Evolutionary conservation across 2,797 vertebrate species (phyloP), one percentile per base, ranked within the genome.

Genomic region (Xenentodon cancila): DNA sequence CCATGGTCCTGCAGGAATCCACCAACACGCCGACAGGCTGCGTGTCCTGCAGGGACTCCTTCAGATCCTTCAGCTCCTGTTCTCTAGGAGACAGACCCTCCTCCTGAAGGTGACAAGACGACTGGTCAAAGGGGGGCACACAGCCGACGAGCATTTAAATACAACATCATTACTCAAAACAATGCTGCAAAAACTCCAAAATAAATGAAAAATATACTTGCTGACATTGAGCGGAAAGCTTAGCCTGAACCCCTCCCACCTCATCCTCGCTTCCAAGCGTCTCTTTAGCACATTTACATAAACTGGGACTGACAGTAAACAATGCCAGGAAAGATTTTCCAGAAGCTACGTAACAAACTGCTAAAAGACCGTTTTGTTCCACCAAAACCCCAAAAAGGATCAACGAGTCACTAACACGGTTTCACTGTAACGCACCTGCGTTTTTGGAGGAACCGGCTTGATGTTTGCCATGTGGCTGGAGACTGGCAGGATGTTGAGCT

Each of bases 21-120:
- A 98, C 95, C 77, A 99, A 68, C 47, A 97, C 94, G 0, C 97
- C 97, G n/a, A 99, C 97, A 0, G 97, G 97, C 81, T 98, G 97
- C 0, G 96, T 99, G 85, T 99, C 98, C 81, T 96, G 95, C 54
- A 99, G 90, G 20, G 92, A 97, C 78, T 95, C 95, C 88, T 98
- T 98, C 34, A 99, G 87, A 17, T 95, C 96, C 64, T 92, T 95
- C 51, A 99, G 91, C 87, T 98, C 97, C 85, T 95, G 50, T 2
- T 98, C 95, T 44, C 88, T 89, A 0, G 95, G 95, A 37, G 77
- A 88, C 46, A 95, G 84, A 11, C 80, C 84, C 0, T 96, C 96
- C n/a, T 98, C 97, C 93, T 95, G 55, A 32, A 43, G 4, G 37
- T n/a, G 47, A 56, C 0, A 22, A 60, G 13, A 78, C 11, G 48